Conservation (phyloP, 2,888 invertebrate genomes). For the Conchocele bisecta region DNA sequence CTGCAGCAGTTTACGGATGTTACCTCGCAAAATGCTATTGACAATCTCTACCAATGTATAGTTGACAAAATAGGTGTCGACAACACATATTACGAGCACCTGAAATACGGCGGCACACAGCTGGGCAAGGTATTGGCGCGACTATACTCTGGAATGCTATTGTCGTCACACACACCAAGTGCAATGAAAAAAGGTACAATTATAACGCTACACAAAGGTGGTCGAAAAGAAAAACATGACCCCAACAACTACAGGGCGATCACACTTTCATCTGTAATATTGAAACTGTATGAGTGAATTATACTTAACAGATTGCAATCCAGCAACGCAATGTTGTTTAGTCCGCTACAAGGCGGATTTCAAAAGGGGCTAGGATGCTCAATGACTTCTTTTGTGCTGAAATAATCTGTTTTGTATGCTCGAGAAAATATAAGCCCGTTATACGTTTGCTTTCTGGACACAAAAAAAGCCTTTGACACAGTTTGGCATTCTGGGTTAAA, state of each 20-base stretch:
- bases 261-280: slow-evolving; percentile 8
- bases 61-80: too few relatives aligned
- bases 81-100: background rate
- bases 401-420: slow-evolving; percentile 1
- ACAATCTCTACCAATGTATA: too few relatives aligned
- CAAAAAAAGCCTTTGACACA: slow-evolving; percentile 6
- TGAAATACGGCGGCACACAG: background rate
- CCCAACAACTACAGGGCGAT: slow-evolving; percentile 3
- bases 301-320: background rate
- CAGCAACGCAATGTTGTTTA: background rate
- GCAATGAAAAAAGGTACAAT: slow-evolving; percentile 3
- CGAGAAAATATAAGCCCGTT: slow-evolving; percentile 6
- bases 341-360: slow-evolving; percentile 4
- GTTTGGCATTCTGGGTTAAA: slow-evolving; percentile 8
- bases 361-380: background rate
- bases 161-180: background rate
- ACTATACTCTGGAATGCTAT: background rate
- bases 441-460: slow-evolving; percentile 11
- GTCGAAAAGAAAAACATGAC: background rate
- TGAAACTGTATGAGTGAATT: slow-evolving; percentile 9
- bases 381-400: slow-evolving; percentile 5
- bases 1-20: too few relatives aligned
- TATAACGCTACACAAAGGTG: slow-evolving; percentile 9
- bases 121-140: background rate
- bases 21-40: too few relatives aligned